Percentiles rank a stretch among this genome's conserved stretches.
These are phyloP conservation scores for Upupa epops DNA, from an alignment of 2,113 vertebrate species.

Conservation along the genomic window DNA sequence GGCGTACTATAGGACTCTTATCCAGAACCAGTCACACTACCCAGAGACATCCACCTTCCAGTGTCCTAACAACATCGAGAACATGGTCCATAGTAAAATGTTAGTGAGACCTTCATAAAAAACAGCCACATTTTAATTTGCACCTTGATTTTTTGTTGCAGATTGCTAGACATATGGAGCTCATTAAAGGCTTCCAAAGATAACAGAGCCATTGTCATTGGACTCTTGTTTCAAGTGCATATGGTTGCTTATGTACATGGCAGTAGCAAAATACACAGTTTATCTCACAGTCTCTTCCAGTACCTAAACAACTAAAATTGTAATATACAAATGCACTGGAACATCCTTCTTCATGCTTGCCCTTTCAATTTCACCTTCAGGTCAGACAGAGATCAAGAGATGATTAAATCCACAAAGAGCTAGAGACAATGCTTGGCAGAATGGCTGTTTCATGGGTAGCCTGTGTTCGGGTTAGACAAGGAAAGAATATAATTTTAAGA, in stretches of 20 bases:
- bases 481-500: neutral
- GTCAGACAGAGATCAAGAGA: neutral
- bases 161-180: slow-evolving; percentile 65
- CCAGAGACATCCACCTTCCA: slow-evolving; percentile 24
- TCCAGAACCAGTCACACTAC: neutral
- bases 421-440: neutral
- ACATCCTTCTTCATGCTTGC: neutral
- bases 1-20: neutral
- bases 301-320: neutral
- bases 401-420: neutral
- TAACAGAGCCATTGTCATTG: slow-evolving; percentile 65
- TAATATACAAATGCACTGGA: neutral
- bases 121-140: slow-evolving; percentile 35
- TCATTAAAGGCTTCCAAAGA: slow-evolving; percentile 66
- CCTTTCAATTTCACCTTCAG: neutral
- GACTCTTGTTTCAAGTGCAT: slow-evolving; percentile 60
- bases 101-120: slow-evolving; percentile 53
- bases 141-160: slow-evolving; percentile 11
- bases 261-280: slow-evolving; percentile 20
- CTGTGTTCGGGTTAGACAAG: neutral
- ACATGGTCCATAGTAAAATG: slow-evolving; percentile 9
- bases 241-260: slow-evolving; percentile 32
- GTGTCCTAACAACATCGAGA: neutral
- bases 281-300: neutral
- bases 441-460: neutral